Evolutionary conservation across 2,113 vertebrate genomes (phyloP).

Genomic region (Sialia sialis): DNA sequence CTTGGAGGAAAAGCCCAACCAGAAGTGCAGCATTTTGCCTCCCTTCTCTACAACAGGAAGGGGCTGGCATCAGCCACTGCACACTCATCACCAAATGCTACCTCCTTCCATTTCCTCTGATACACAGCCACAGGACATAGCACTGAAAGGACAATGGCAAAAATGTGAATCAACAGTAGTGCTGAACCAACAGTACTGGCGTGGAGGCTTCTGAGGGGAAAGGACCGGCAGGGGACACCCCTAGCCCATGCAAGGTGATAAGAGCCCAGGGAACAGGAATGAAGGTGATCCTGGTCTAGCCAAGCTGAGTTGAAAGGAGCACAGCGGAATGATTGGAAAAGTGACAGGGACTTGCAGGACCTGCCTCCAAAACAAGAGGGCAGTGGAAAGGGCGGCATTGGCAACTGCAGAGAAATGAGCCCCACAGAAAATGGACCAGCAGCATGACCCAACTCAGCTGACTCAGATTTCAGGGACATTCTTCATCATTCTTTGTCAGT

Average conservation of each 20-base stretch:
- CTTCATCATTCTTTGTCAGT: not conserved
- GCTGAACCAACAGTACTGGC: not conserved
- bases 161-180: not conserved
- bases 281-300: not conserved
- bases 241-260: not conserved
- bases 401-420: not conserved
- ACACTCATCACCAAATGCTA: accelerated
- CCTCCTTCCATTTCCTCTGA: not conserved
- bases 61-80: not conserved
- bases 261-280: not conserved
- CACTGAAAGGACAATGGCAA: not conserved
- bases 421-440: not conserved
- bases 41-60: not conserved
- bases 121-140: not conserved
- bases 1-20: too few relatives aligned
- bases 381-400: accelerated
- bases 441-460: accelerated
- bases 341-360: accelerated
- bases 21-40: not conserved
- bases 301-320: not conserved
- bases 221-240: accelerated
- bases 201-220: not conserved
- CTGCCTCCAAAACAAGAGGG: not conserved
- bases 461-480: not conserved
- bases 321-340: not conserved